Evolutionary conservation across 2,113 vertebrate genomes (phyloP), one percentile per base, ranked within the genome.

Genomic region (Epinephelus lanceolatus): DNA sequence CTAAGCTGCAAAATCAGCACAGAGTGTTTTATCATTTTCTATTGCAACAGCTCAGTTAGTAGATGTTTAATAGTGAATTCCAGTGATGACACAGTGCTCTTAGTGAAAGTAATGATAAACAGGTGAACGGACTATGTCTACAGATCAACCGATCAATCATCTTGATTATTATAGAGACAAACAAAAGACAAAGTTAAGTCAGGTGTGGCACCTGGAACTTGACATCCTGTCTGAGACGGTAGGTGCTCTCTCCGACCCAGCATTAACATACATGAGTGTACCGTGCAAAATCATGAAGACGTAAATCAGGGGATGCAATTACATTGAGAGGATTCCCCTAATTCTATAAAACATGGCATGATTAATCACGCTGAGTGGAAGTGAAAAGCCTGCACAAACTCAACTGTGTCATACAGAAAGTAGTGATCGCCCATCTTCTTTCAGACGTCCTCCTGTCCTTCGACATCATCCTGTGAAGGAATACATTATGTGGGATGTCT

Each of bases 201-300:
- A 51, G 19, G 1, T 25, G 37, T 40, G 59, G 51, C 55, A 27
- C 56, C 13, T 65, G 49, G 4, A 76, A 47, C 37, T 67, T 30
- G 15, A 49, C 21, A 63, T 47, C 19, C 9, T 73, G 57, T 67
- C 14, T 77, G 1, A 74, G n/a, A 67, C 67, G 18, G 59, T 78
- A 77, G 68, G 63, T 4, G 30, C 45, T 83, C 52, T 55, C 65
- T 87, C 19, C 33, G 30, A 37, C 52, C 19, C 78, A 65, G 14
- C 49, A 49, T 68, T 42, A 57, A 73, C 69, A 79, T 71, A 74
- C 77, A 57, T 42, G 19, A 68, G 60, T 63, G 70, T 61, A 67
- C 67, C 23, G 45, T 84, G 78, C 76, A 91, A 91, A 85, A 87
- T 76, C 17, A 40, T 62, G 5, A 61, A n/a, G 57, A 55, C 42